Evolutionary conservation across 2,797 vertebrate species (phyloP).

Genomic region (Muraenolepis orangiensis): DNA sequence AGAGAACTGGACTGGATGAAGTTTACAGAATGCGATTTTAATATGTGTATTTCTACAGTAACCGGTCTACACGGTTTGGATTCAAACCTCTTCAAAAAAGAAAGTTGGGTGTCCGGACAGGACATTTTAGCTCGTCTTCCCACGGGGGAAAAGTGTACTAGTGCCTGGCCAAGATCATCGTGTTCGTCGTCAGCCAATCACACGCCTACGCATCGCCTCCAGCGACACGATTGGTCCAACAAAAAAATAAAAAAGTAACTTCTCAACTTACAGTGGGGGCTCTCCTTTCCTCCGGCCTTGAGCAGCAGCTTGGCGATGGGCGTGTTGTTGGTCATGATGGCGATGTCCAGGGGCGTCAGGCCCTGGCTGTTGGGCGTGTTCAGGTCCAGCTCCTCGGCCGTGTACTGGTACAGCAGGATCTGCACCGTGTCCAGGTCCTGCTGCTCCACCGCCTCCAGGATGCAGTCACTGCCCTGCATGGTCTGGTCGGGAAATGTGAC

Average conservation of each 20-base stretch:
- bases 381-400: constrained; percentile 88
- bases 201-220: background rate
- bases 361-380: constrained; percentile 92
- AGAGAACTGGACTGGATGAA: too few species aligned
- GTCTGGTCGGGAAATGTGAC: constrained; percentile 76
- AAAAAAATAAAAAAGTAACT: too few species aligned
- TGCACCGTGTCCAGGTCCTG: constrained; percentile 93
- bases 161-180: too few species aligned
- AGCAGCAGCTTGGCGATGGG: constrained; percentile 90
- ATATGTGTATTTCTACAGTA: too few species aligned
- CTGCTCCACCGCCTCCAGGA: constrained; percentile 94
- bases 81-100: too few species aligned
- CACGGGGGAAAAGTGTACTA: too few species aligned
- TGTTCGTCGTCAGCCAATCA: too few species aligned
- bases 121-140: too few species aligned
- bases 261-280: constrained; percentile 96
- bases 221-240: too few species aligned
- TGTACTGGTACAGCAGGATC: constrained; percentile 88
- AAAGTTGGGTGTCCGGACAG: too few species aligned
- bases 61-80: too few species aligned
- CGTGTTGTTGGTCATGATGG: constrained; percentile 92
- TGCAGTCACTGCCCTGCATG: constrained; percentile 86
- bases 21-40: too few species aligned
- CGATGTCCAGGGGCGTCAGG: constrained; percentile 89
- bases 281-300: constrained; percentile 86